phyloP scores from a whole-genome alignment of 2,888 invertebrate species.

The Cetonia aurata region DNA sequence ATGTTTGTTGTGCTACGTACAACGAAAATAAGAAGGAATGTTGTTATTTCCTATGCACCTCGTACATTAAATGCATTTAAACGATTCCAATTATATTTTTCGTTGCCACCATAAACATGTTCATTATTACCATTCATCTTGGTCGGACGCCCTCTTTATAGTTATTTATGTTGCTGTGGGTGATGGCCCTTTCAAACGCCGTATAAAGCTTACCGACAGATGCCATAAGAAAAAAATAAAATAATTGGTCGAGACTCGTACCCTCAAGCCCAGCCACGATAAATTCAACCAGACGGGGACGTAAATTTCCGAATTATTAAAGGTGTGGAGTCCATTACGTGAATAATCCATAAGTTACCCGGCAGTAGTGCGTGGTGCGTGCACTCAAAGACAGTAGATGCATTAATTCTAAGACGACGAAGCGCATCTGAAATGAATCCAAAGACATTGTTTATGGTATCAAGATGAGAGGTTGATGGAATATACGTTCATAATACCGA shows the following conservation, averaged over 20 bases:
- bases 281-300: constrained; percentile 35
- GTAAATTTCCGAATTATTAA: constrained; percentile 40
- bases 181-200: constrained; percentile 37
- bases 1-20: too few species aligned
- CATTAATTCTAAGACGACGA: constrained; percentile 33
- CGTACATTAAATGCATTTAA: constrained; percentile 24
- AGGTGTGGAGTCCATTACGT: constrained; percentile 40
- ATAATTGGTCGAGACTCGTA: constrained; percentile 35
- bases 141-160: constrained; percentile 37
- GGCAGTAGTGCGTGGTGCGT: constrained; percentile 10
- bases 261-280: constrained; percentile 17
- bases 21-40: neutral
- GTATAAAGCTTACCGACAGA: constrained; percentile 22
- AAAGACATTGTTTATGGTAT: constrained; percentile 34
- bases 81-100: constrained; percentile 34
- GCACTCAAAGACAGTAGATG: constrained; percentile 33
- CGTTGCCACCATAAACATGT: constrained; percentile 39
- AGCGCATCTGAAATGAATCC: constrained; percentile 29
- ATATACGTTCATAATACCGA: constrained; percentile 8
- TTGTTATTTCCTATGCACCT: neutral
- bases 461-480: constrained; percentile 30
- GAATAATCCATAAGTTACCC: constrained; percentile 40
- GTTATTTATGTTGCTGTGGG: constrained; percentile 33
- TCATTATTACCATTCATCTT: constrained; percentile 28
- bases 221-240: constrained; percentile 29